Percentiles rank a stretch among this genome's conserved stretches.
Evolutionary conservation across 2,113 vertebrate genomes (phyloP).

Genomic region (Chlorodrepanis virens): DNA sequence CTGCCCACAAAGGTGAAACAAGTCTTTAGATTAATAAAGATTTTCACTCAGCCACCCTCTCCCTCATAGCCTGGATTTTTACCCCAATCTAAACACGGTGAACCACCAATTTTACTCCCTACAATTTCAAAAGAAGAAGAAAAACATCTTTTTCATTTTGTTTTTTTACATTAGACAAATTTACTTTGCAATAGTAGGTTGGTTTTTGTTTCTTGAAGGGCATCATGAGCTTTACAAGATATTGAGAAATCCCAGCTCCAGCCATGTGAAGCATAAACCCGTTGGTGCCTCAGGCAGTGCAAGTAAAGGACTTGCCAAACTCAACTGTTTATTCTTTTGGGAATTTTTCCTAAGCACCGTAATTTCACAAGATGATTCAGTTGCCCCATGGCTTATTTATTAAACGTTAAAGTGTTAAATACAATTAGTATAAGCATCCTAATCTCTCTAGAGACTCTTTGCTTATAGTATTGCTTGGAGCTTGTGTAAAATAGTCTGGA

Average conservation of each 20-base stretch:
- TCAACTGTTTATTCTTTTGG: neutral
- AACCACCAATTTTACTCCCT: neutral
- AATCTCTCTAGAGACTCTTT: neutral
- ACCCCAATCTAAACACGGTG: neutral
- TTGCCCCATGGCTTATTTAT: conserved; percentile 39
- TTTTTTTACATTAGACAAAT: neutral
- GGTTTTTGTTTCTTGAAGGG: neutral
- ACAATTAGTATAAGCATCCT: conserved; percentile 17
- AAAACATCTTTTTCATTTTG: accelerated
- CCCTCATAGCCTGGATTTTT: neutral
- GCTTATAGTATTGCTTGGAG: neutral
- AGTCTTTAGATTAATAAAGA: neutral
- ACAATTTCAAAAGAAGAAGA: neutral
- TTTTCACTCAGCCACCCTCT: neutral
- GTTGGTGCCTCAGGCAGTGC: neutral
- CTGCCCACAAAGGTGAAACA: neutral
- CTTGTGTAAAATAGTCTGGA: neutral
- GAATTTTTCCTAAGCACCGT: neutral
- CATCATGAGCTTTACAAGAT: neutral
- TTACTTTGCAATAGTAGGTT: neutral
- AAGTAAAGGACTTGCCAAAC: neutral
- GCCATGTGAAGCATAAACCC: neutral
- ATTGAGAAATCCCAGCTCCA: neutral
- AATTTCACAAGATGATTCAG: neutral
- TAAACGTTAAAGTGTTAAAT: neutral